phyloP scores from a whole-genome alignment of 2,888 invertebrate genomes.

The Dynastes hyllus region DNA sequence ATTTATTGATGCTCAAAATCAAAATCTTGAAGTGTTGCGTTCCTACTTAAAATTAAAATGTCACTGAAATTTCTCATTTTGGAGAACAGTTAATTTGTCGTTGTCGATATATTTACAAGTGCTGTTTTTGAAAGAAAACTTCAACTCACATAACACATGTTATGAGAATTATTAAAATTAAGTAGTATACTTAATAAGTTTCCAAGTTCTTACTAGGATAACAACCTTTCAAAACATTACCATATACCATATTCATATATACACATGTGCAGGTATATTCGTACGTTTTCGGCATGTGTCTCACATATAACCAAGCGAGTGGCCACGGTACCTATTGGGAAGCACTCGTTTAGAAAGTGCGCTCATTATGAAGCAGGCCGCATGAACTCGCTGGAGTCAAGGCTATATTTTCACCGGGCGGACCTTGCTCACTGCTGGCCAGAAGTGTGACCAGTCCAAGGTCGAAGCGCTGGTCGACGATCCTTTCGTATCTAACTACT shows the following conservation, averaged over 20 bases:
- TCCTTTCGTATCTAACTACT: slow-evolving; percentile 59
- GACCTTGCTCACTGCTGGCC: slow-evolving; percentile 69
- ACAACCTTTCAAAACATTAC: too few relatives aligned
- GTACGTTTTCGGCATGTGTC: slow-evolving; percentile 37
- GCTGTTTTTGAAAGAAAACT: too few relatives aligned
- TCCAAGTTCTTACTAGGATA: too few relatives aligned
- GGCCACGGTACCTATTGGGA: slow-evolving; percentile 53
- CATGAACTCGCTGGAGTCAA: slow-evolving; percentile 67
- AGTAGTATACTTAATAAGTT: too few relatives aligned
- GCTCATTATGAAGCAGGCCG: slow-evolving; percentile 63
- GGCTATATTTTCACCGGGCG: slow-evolving; percentile 69
- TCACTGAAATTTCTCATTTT: too few relatives aligned
- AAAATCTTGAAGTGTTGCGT: too few relatives aligned
- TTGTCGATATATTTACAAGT: too few relatives aligned
- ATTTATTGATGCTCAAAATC: too few relatives aligned
- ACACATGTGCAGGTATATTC: slow-evolving; percentile 4
- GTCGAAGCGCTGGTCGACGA: slow-evolving; percentile 64
- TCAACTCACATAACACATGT: too few relatives aligned
- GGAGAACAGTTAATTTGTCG: too few relatives aligned
- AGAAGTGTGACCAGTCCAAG: slow-evolving; percentile 70
- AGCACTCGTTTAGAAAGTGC: slow-evolving; percentile 65
- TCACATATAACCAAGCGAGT: slow-evolving; percentile 34
- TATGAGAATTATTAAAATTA: too few relatives aligned
- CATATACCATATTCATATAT: background rate
- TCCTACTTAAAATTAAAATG: too few relatives aligned